Evolutionary conservation across 2,888 invertebrate species (phyloP), one percentile per base, ranked within the genome.

Genomic region (Atethmia centrago): DNA sequence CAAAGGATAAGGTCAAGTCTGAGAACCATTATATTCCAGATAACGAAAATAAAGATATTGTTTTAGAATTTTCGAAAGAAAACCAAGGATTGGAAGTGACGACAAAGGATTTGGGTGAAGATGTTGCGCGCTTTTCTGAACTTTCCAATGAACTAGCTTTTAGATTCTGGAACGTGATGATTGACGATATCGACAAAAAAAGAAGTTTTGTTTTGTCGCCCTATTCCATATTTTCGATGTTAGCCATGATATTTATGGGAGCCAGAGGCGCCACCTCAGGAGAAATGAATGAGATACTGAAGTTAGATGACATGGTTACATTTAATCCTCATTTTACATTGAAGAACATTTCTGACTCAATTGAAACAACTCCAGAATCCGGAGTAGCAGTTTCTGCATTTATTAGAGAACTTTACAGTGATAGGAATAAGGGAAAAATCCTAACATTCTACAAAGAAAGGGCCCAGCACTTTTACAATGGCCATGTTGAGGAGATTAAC

Each of bases 171-270:
- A 97, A 97, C 86, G 97, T 97, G 0, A 97, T 98, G 19, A 97
- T 97, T 1, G 97, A 97, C 82, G 97, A 97, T 74, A 96, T 98
- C n/a, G 98, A 98, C 86, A 97, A 97, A 21, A 97, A 97, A 9
- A 96, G 98, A 88, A 98, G 98, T 85, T 96, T 98, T 84, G 97
- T 98, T 16, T 93, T 98, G 28, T 98, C 98, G 0, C 98, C 98
- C 0, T 99, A 98, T 89, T 98, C 98, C 0, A 97, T 98, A 72
- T 98, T 98, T 1, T 98, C 98, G 1, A 97, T 98, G 94, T 93
- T 99, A n/a, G 98, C 98, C 0, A 98, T 99, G 98, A 97, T 99
- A 77, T 99, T 98, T 91, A 96, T 99, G 87, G 98, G 98, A 0
- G 98, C 99, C 0, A 97, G 98, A 83, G 98, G 98, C 2, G 97